Conservation (phyloP, 35 echinoderm and acorn worm species). For the Strongylocentrotus purpuratus region DNA sequence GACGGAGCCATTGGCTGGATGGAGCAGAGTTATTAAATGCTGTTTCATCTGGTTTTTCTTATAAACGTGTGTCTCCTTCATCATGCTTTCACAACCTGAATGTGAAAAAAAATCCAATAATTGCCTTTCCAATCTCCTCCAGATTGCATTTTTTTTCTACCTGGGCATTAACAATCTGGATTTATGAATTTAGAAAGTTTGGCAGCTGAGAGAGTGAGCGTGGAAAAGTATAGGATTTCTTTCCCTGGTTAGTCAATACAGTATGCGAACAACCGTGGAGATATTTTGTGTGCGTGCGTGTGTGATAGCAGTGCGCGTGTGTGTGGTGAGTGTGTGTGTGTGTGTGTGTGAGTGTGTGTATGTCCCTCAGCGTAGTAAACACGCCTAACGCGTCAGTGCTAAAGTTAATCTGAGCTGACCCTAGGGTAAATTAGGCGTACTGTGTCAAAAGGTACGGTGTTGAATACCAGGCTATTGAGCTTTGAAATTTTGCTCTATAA, state of each 20-base stretch:
- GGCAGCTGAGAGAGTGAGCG: neutral
- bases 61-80: neutral
- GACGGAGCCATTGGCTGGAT: neutral
- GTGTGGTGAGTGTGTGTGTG: neutral
- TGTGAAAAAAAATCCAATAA: slow-evolving; percentile 7
- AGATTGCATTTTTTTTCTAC: neutral
- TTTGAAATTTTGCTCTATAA: neutral
- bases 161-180: neutral
- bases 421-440: slow-evolving; percentile 7
- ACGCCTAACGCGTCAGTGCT: neutral
- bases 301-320: neutral
- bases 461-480: neutral
- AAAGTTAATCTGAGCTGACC: slow-evolving; percentile 22
- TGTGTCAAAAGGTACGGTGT: neutral
- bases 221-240: neutral
- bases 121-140: neutral
- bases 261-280: neutral
- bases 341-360: neutral
- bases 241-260: neutral
- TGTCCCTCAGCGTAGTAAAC: neutral
- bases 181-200: neutral
- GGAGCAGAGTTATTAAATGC: neutral
- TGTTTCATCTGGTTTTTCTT: neutral
- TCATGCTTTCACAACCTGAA: neutral
- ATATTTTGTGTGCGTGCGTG: neutral